phyloP scores from a whole-genome alignment of 1,140 invertebrate genomes.

The Drosophila yakuba region DNA sequence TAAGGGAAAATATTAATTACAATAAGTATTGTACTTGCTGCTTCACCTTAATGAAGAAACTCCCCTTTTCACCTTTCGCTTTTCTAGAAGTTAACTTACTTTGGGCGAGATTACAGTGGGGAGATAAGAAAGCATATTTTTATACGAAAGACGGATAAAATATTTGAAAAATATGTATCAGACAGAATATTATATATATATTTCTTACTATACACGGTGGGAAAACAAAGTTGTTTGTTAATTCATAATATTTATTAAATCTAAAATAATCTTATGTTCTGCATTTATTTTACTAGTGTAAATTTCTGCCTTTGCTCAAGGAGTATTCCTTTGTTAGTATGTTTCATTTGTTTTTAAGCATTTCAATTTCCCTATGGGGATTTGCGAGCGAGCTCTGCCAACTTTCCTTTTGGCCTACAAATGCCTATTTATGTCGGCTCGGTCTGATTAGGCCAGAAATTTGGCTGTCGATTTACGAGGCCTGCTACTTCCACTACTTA shows the following conservation, averaged over 20 bases:
- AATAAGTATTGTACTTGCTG: background rate
- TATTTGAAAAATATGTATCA: too few species aligned
- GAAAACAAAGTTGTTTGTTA: background rate
- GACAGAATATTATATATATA: background rate
- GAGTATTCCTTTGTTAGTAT: conserved; percentile 20
- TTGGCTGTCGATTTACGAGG: conserved; percentile 67
- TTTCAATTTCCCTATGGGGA: conserved; percentile 72
- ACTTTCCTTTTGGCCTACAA: conserved; percentile 30
- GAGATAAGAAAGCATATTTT: too few species aligned
- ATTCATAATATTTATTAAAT: background rate
- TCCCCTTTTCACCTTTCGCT: too few species aligned
- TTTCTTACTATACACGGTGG: background rate
- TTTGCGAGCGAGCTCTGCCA: conserved; percentile 6
- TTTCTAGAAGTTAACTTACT: too few species aligned
- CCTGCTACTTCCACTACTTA: conserved; percentile 50
- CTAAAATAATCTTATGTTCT: background rate
- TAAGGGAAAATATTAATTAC: conserved; percentile 3
- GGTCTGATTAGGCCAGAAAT: conserved; percentile 69
- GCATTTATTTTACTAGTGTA: background rate
- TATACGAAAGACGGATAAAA: too few species aligned
- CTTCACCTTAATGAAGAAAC: background rate
- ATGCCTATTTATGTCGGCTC: conserved; percentile 48
- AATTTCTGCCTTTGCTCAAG: background rate
- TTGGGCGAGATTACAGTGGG: too few species aligned
- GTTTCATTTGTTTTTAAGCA: conserved; percentile 80